A percentile compares a stretch with the other conserved stretches of the same genome.
Evolutionary conservation across 2,888 invertebrate species (phyloP).

Genomic region (Pseudococcus viburni): DNA sequence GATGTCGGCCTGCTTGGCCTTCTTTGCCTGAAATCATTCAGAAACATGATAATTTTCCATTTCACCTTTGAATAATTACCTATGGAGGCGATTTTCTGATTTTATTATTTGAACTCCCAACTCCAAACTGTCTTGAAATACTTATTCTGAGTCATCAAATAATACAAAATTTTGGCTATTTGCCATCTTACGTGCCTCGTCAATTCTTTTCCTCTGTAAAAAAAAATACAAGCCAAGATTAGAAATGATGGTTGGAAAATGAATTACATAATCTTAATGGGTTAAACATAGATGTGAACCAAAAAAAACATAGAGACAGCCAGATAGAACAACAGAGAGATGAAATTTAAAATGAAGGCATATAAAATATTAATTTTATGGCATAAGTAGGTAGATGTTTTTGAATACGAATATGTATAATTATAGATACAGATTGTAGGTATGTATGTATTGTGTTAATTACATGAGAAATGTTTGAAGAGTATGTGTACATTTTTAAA

Average conservation of each 20-base stretch:
- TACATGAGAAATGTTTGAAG: too few relatives aligned
- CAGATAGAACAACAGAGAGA: not conserved
- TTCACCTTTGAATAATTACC: not conserved
- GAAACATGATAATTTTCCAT: not conserved
- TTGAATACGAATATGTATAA: not conserved
- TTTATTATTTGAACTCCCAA: not conserved
- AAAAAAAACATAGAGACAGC: not conserved
- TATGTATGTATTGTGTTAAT: too few relatives aligned
- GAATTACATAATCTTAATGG: not conserved
- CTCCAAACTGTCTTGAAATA: not conserved
- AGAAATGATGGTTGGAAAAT: not conserved
- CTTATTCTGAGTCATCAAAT: too few relatives aligned
- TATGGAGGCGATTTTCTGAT: not conserved
- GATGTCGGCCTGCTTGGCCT: constrained; percentile 97
- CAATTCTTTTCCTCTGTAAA: constrained; percentile 61
- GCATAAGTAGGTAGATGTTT: not conserved
- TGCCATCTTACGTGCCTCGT: constrained; percentile 64
- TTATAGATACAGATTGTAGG: not conserved
- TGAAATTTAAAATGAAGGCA: not conserved
- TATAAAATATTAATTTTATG: not conserved
- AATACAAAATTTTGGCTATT: constrained; percentile 9
- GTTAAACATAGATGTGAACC: not conserved
- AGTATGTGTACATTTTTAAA: too few relatives aligned
- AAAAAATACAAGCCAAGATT: constrained; percentile 35
- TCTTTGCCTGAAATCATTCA: constrained; percentile 75